Evolutionary conservation across 2,113 vertebrate species (phyloP), one percentile per base, ranked within the genome.

Genomic region (Cyprinodon tularosa): DNA sequence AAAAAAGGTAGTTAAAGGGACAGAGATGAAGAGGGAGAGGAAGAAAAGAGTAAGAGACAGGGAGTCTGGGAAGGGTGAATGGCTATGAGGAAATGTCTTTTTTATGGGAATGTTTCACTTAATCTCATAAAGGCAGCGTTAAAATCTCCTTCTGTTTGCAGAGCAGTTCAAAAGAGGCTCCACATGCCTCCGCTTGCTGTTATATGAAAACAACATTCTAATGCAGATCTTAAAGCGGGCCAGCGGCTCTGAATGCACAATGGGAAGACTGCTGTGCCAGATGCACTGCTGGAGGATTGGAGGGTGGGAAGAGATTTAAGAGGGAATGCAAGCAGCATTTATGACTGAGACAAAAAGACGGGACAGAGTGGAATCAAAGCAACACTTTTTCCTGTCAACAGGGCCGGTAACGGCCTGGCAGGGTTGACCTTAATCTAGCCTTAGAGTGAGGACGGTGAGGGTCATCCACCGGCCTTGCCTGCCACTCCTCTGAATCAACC

Each of bases 111-210:
- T 93, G 90, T 93, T 93, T 93, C 72, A 74, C 92, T 92, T 94
- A 93, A 94, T 94, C 93, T 93, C 91, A 87, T 88, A 90, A 93
- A 94, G 89, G 90, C 89, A 65, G 84, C 72, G 76, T 92, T 88
- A 93, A 93, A 90, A 89, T 76, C 80, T 89, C 80, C 81, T 86
- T 90, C 88, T 92, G 83, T 91, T 93, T 89, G 89, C 77, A 11
- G 74, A 90, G 86, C 78, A 77, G 90, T 93, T 93, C 88, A 93
- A 93, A 93, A 89, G 90, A 88, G 77, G 60, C 83, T 89, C 87
- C 77, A 84, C 93, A 89, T 92, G 94, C 89, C 93, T 92, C 91
- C 89, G 90, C 93, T 90, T 93, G 93, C 91, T 88, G 89, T 84
- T 77, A 86, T 87, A 88, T 88, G 82, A 92, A 92, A 93, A 92